These are phyloP conservation scores for Cyprinella venusta DNA, from an alignment of 2,797 vertebrate species.

Conservation along the genomic window DNA sequence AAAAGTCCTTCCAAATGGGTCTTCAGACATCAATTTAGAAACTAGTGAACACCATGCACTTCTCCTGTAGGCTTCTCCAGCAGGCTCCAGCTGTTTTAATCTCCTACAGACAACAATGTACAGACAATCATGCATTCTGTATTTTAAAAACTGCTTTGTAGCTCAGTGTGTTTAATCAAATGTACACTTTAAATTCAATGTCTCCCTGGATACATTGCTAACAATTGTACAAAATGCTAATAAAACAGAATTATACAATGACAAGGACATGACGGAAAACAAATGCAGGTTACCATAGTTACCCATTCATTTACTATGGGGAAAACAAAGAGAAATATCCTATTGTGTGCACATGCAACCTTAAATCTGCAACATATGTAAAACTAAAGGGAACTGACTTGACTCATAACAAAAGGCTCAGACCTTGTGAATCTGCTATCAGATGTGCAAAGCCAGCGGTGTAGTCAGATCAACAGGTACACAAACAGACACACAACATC, in stretches of 20 bases:
- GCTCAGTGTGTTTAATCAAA: background rate
- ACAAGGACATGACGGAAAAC: background rate
- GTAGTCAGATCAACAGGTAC: conserved; percentile 52
- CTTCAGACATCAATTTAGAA: background rate
- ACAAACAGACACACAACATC: conserved; percentile 25
- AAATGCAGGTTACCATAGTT: background rate
- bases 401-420: background rate
- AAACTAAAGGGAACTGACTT: background rate
- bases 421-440: background rate
- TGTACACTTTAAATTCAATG: background rate
- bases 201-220: background rate
- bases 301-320: background rate
- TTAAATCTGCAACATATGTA: background rate
- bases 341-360: background rate
- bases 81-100: background rate
- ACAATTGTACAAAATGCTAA: background rate
- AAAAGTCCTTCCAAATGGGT: background rate
- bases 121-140: background rate
- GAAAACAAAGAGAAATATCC: background rate
- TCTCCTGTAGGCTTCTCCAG: background rate
- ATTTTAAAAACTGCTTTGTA: background rate
- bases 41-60: background rate
- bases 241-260: background rate
- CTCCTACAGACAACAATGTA: background rate
- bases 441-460: background rate